Base-by-base conservation (phyloP, 2,797 vertebrate genomes). In the Xenops minutus region DNA sequence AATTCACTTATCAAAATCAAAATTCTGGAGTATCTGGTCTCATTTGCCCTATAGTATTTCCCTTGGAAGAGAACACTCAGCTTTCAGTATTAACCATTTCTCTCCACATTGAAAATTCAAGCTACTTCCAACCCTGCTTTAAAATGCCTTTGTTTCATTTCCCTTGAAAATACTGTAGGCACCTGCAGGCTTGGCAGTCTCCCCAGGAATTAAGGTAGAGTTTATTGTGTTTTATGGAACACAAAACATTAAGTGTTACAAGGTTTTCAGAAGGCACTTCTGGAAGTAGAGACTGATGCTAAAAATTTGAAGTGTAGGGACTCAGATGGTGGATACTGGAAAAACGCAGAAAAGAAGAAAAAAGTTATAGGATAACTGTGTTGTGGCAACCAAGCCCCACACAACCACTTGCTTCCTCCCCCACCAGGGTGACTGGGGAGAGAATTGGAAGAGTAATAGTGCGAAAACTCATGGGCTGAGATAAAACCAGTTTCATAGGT, bases 391-490 rank as follows among this genome's bases (percentile, higher is more conserved):
- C 29, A 46, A 72, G n/a, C 14, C 14, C 49, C 37, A 14, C 9
- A 34, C 6, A 71, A n/a, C 9, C 44, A 24, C 14, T 46, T 0
- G 0, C 17, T 34, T 20, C 29, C 29, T 67, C 44, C 21, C 10
- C 24, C n/a, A 30, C 4, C 16, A 21, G 7, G 15, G 24, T 58
- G 17, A 44, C 2, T 11, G 29, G 24, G 23, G 23, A 30, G 21
- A 58, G 51, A 71, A 46, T 10, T 2, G 14, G 44, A 58, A 34
- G 12, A 56, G 11, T 30, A 30, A 44, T 56, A 39, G 6, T 43
- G 36, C 56, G 20, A 26, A 56, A 51, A 19, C 4, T 49, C 0
- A 0, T 63, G 24, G 10, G 63, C 22, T 56, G 23, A 56, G 32
- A 51, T 15, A 44, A 37, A 89, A 30, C 3, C 8, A n/a, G 6